A percentile compares a stretch with the other conserved stretches of the same genome.
Evolutionary conservation across 2,888 invertebrate genomes (phyloP).

Genomic region (Trachelus stipa): DNA sequence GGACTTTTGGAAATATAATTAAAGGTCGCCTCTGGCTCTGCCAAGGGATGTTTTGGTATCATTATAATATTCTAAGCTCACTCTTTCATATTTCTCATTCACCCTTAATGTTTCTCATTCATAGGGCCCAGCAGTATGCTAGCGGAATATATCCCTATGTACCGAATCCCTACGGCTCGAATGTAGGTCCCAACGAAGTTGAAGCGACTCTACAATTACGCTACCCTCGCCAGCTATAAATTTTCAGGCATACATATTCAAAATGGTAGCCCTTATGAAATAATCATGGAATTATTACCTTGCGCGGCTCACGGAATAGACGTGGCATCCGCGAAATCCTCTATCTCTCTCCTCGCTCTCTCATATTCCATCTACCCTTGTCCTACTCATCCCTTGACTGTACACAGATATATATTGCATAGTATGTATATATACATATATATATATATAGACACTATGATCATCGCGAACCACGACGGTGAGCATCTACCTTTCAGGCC

Average conservation of each 20-base stretch:
- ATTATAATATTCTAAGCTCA: conserved; percentile 44
- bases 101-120: too few species aligned
- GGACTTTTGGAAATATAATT: conserved; percentile 46
- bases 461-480: too few species aligned
- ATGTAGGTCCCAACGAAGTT: background rate
- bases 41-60: conserved; percentile 63
- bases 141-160: too few species aligned
- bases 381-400: conserved; percentile 4
- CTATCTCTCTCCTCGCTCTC: too few species aligned
- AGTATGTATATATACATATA: too few species aligned
- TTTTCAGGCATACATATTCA: conserved; percentile 64
- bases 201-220: conserved; percentile 52
- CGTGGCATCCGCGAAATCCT: too few species aligned
- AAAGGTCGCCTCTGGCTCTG: conserved; percentile 51
- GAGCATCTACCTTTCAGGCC: too few species aligned
- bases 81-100: too few species aligned
- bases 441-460: too few species aligned
- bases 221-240: conserved; percentile 54
- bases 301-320: conserved; percentile 33
- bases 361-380: conserved; percentile 4
- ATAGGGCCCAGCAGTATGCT: too few species aligned
- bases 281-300: conserved; percentile 62
- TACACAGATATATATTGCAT: too few species aligned
- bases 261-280: conserved; percentile 55
- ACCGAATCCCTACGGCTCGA: too few species aligned